Percentiles rank a stretch among this genome's conserved stretches.
These are phyloP conservation scores for Heliconius charithonia DNA, from an alignment of 2,888 invertebrate genomes.

Conservation along the genomic window DNA sequence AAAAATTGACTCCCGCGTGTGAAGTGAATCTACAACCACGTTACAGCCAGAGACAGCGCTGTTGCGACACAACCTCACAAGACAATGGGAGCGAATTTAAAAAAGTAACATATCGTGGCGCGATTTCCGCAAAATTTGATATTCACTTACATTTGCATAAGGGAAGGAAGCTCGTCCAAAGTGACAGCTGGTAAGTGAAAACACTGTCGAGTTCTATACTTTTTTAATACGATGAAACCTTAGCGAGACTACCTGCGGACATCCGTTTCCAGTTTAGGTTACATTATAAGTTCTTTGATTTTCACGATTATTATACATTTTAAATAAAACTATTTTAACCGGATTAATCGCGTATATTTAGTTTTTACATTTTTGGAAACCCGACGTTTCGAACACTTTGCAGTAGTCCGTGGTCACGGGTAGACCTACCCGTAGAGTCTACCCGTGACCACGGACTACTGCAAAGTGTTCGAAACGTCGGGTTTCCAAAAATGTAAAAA, in stretches of 20 bases:
- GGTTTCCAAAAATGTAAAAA: too few species aligned
- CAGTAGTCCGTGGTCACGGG: too few species aligned
- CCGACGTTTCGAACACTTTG: too few species aligned
- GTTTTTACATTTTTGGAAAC: too few species aligned
- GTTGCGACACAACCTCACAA: too few species aligned
- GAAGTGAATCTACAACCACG: background rate
- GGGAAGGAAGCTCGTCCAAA: conserved; percentile 23
- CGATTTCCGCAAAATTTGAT: background rate
- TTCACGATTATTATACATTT: too few species aligned
- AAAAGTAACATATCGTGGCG: background rate
- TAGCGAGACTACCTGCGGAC: conserved; percentile 27
- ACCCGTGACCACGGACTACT: too few species aligned
- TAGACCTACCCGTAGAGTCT: too few species aligned
- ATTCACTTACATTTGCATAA: conserved; percentile 19
- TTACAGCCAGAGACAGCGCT: background rate
- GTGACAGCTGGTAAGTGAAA: background rate
- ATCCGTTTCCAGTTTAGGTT: conserved; percentile 29
- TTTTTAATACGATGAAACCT: conserved; percentile 30
- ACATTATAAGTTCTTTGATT: conserved; percentile 17
- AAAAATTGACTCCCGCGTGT: too few species aligned
- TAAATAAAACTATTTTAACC: too few species aligned
- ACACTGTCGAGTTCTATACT: conserved; percentile 2
- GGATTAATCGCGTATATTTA: too few species aligned
- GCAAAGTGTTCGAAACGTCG: too few species aligned
- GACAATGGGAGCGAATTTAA: background rate